phyloP scores from a whole-genome alignment of 2,888 invertebrate species.

The Tromatobia lineatoria region DNA sequence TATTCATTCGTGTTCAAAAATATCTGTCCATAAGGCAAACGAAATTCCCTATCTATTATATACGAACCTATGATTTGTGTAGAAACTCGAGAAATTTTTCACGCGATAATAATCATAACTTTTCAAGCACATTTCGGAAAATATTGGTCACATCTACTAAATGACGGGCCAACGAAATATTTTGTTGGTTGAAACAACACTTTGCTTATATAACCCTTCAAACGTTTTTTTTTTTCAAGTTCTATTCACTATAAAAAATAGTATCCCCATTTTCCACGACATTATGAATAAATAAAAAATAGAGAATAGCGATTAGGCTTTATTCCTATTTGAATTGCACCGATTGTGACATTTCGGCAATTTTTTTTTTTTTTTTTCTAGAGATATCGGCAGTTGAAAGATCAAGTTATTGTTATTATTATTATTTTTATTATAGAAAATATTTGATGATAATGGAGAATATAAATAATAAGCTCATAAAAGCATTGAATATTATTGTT shows the following conservation, averaged over 20 bases:
- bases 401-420: too few species aligned
- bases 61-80: background rate
- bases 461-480: background rate
- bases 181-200: background rate
- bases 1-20: slow-evolving; percentile 22
- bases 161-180: background rate
- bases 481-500: background rate
- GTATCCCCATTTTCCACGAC: too few species aligned
- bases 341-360: too few species aligned
- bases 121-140: background rate
- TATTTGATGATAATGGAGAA: background rate
- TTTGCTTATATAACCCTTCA: too few species aligned
- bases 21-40: background rate
- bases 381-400: too few species aligned
- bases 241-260: too few species aligned
- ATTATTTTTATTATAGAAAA: background rate
- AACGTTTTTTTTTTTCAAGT: too few species aligned
- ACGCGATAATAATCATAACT: background rate
- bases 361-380: too few species aligned
- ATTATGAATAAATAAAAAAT: too few species aligned
- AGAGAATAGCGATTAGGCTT: too few species aligned
- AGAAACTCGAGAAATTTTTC: background rate
- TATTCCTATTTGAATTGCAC: too few species aligned
- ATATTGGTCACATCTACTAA: background rate
- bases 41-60: background rate